Conservation (phyloP, 35 echinoderm and acorn worm species). For the Ophioderma brevispina region DNA sequence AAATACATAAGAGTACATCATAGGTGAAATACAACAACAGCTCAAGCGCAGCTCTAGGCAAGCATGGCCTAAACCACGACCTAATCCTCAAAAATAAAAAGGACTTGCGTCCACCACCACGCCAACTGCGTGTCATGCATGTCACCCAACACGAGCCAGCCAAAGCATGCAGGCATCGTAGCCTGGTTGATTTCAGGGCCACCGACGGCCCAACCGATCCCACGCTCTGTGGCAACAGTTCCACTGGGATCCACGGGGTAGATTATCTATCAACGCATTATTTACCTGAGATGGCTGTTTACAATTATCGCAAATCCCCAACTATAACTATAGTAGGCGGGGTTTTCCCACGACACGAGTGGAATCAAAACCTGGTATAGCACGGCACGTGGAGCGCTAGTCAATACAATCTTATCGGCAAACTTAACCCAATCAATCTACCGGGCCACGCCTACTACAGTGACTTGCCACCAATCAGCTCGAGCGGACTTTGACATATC, state of each 20-base stretch:
- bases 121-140: too few species aligned
- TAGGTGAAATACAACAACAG: too few species aligned
- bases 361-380: slow-evolving; percentile 26
- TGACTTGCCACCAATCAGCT: neutral
- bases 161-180: neutral
- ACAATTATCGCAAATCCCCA: slow-evolving; percentile 30
- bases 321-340: neutral
- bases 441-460: neutral
- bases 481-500: neutral
- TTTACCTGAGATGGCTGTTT: slow-evolving; percentile 47
- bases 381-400: slow-evolving; percentile 18
- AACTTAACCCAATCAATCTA: neutral
- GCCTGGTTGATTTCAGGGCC: too few species aligned
- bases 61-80: too few species aligned
- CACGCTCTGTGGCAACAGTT: neutral
- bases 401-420: neutral
- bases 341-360: slow-evolving; percentile 49
- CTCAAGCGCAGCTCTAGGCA: too few species aligned
- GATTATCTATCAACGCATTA: slow-evolving; percentile 35
- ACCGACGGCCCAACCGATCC: slow-evolving; percentile 27
- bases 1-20: too few species aligned
- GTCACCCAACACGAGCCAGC: too few species aligned
- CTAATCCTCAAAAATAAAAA: too few species aligned
- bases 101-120: too few species aligned
- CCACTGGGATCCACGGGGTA: slow-evolving; percentile 19